Base-by-base conservation (phyloP, 2,888 invertebrate species). In the Polymixis flavicincta region DNA sequence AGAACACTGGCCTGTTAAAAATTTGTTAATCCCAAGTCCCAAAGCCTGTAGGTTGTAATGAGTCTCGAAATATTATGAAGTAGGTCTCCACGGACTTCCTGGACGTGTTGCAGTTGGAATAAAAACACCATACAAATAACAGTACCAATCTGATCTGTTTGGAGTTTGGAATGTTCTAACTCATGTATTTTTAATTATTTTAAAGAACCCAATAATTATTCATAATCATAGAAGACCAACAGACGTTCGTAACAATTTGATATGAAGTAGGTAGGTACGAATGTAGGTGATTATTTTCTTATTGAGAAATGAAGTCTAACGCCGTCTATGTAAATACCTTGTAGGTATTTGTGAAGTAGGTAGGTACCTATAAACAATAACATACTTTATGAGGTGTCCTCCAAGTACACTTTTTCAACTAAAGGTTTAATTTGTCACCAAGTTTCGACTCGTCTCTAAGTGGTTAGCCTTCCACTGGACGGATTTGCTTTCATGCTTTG, bases 401-500 rank as follows among this genome's bases (percentile, higher is more conserved):
- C 0, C 11, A 60, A 28, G 14, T 28, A 60, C 14, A 65, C 14
- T 28, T 37, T 22, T 69, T 37, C 32, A n/a, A 37, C 3, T 28
- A 65, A 48, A 65, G 0, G 48, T 71, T 22, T 57, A 32, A 71
- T 79, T 79, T 52, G 37, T 59, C 59, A 57, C 45, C 22, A 80
- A 67, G 48, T 55, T 67, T 50, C 19, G 48, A 61, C 42, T 80
- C 78, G 32, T 66, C 67, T 11, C 54, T 7, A 28, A 72, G 60
- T 74, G 50, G 80, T 74, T 78, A 67, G 75, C 78, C 78, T 81
- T 80, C 75, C 54, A 74, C 32, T 75, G 67, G 50, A 55, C 76
- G 59, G 66, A 73, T 42, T 71, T 75, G 84, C 76, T 84, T 83
- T 84, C 79, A 75, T 76, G 70, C 75, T 83, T 79, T 80, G 69